Evolutionary conservation across 2,888 invertebrate genomes (phyloP), one percentile per base, ranked within the genome.

Genomic region (Hanleya hanleyi): DNA sequence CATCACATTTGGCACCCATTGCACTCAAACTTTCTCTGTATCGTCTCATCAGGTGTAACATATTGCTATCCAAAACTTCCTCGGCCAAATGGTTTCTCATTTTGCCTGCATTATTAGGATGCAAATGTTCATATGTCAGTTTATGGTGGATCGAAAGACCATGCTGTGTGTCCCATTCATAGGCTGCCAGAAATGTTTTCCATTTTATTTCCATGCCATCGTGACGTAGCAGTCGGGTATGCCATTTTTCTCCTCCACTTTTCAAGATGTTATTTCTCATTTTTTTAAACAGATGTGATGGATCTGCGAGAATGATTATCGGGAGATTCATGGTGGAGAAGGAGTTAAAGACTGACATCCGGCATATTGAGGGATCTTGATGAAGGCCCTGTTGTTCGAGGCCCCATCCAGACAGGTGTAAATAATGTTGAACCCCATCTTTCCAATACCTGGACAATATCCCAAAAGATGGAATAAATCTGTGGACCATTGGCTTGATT

Each of bases 401-500:
- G 67, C 18, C 0, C 67, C 67, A 49, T 50, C 67, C 15, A 67
- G n/a, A 41, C 32, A 67, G 50, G 50, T 50, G 67, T 50, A 49
- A 1, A 67, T 37, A 4, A 50, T 22, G 18, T 33, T 33, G 15
- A 67, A 47, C 32, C 49, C 67, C 50, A 67, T n/a, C 35, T 32
- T n/a, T 22, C 35, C 50, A 67, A 67, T 0, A 50, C 50, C 15
- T 67, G 32, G 2, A 67, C 50, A 33, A 67, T 50, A 67, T 67
- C 67, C 67, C 67, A 29, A 36, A 67, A 67, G 22, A 50, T 67
- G 6, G 29, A 67, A 32, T 67, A 67, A n/a, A 67, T 50, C 37
- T 67, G 35, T 1, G 49, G 67, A 0, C 29, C 50, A 50, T 37
- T 67, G 15, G 26, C n/a, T 33, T 67, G 67, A n/a, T 29, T 5